Percentiles rank a stretch among this genome's conserved stretches.
Evolutionary conservation across 1,140 invertebrate genomes (phyloP).

Genomic region (Orchesella cincta): DNA sequence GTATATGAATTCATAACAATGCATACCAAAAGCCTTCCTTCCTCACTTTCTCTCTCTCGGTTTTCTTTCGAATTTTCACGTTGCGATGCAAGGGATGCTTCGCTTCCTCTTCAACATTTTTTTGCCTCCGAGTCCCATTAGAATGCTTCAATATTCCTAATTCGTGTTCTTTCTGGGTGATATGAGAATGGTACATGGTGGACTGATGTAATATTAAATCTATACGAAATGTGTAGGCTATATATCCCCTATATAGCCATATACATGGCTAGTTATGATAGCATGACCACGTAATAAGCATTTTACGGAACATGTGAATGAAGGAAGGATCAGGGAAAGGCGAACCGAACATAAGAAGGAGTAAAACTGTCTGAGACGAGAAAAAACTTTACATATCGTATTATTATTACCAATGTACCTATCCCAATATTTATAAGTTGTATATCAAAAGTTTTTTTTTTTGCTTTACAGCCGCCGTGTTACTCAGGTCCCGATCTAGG

Average conservation of each 20-base stretch:
- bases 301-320: constrained; percentile 1
- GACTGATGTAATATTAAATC: not conserved
- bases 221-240: not conserved
- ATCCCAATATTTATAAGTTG: not conserved
- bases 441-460: not conserved
- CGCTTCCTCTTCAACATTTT: constrained; percentile 22
- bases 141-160: not conserved
- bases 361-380: not conserved
- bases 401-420: not conserved
- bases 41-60: not conserved
- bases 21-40: too few species aligned
- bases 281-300: not conserved
- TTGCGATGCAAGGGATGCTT: constrained; percentile 6
- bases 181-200: not conserved
- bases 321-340: not conserved
- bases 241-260: not conserved
- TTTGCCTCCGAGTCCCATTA: constrained; percentile 5
- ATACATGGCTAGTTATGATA: not conserved
- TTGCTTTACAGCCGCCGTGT: not conserved
- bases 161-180: not conserved
- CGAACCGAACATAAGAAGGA: not conserved
- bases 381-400: constrained; percentile 1
- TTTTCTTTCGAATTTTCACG: constrained; percentile 1
- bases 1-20: not conserved
- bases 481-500: not conserved